A percentile compares a stretch with the other conserved stretches of the same genome.
Conservation (phyloP, 2,888 invertebrate genomes). For the Ormyrus nitidulus region DNA sequence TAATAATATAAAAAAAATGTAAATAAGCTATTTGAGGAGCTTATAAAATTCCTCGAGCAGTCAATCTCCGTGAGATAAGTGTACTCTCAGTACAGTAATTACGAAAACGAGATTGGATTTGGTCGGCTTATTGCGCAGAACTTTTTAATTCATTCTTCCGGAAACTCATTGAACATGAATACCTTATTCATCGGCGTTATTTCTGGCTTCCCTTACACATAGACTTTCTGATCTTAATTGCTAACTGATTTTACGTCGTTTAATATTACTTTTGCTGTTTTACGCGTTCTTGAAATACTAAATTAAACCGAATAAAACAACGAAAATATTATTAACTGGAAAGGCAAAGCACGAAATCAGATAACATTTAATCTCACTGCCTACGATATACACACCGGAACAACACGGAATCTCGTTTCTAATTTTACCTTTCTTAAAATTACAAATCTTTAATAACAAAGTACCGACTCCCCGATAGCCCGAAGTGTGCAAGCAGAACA, state of each 20-base stretch:
- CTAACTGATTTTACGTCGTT: conserved; percentile 7
- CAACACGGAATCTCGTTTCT: no score
- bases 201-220: conserved; percentile 1
- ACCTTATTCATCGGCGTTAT: conserved; percentile 18
- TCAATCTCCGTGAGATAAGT: no score
- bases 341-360: no score
- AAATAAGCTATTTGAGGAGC: no score
- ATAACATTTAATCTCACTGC: no score
- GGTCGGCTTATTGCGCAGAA: not conserved
- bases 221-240: not conserved
- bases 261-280: not conserved
- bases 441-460: no score
- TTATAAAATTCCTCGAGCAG: no score
- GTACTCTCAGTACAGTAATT: not conserved
- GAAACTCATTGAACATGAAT: conserved; percentile 26
- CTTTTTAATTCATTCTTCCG: conserved; percentile 33
- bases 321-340: not conserved
- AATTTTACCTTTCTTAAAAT: no score
- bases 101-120: not conserved
- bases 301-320: not conserved
- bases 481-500: conserved; percentile 15
- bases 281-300: conserved; percentile 20
- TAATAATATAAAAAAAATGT: no score
- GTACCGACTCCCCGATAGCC: not conserved
- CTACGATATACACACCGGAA: no score